Percentiles rank a stretch among this genome's conserved stretches.
These are phyloP conservation scores for Malachius bipustulatus DNA, from an alignment of 2,888 invertebrate genomes.

Conservation along the genomic window DNA sequence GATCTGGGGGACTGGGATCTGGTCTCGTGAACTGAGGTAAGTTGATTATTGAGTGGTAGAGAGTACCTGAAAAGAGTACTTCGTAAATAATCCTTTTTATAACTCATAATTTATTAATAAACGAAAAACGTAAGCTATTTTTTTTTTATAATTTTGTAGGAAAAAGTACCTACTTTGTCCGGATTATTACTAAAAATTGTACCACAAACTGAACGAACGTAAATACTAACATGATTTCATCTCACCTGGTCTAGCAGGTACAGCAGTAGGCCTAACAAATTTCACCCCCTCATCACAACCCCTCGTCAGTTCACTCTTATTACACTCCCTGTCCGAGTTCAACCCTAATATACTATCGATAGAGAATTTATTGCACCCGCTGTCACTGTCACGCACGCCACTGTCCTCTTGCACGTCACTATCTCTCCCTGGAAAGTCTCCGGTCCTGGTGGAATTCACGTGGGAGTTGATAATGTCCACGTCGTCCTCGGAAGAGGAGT, in stretches of 20 bases:
- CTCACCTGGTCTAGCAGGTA: constrained; percentile 22
- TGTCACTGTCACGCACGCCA: constrained; percentile 17
- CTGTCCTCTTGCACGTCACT: no score
- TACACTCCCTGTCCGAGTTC: constrained; percentile 14
- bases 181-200: not conserved
- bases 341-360: constrained; percentile 36
- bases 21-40: constrained; percentile 27
- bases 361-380: constrained; percentile 32
- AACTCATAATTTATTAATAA: no score
- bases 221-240: constrained; percentile 10
- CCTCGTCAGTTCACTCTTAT: constrained; percentile 18
- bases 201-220: not conserved
- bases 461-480: constrained; percentile 27
- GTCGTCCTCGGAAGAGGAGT: constrained; percentile 23
- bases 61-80: no score
- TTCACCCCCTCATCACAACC: constrained; percentile 23
- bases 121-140: no score
- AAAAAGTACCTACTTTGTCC: no score
- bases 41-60: constrained; percentile 31
- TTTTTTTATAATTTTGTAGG: no score
- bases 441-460: no score
- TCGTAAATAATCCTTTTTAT: no score
- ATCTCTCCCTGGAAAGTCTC: no score
- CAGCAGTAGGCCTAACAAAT: constrained; percentile 32
- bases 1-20: constrained; percentile 29